phyloP scores from a whole-genome alignment of 1,140 invertebrate genomes.

The Papilio polytes region DNA sequence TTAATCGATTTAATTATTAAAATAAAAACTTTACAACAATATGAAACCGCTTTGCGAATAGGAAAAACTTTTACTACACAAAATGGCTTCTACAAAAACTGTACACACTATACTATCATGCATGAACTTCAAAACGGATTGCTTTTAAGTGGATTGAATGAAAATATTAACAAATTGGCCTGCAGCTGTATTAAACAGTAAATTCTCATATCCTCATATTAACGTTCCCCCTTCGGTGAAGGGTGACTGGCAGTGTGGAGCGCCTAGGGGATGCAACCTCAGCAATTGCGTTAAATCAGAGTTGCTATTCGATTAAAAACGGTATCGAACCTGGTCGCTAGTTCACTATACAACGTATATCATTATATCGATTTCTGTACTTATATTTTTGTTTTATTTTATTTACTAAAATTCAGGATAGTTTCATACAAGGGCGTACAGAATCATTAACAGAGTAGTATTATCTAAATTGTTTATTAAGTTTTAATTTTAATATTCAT shows the following conservation, averaged over 20 bases:
- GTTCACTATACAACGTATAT: neutral
- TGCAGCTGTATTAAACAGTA: constrained; percentile 81
- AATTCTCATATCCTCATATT: constrained; percentile 83
- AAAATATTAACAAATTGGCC: constrained; percentile 83
- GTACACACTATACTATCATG: constrained; percentile 32
- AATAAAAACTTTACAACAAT: neutral
- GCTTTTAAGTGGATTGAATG: constrained; percentile 81
- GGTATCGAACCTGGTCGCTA: constrained; percentile 43
- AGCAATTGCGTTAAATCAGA: constrained; percentile 79
- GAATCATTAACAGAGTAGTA: too few relatives aligned
- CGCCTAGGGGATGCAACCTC: constrained; percentile 75
- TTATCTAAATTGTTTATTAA: too few relatives aligned
- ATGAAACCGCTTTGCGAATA: constrained; percentile 10
- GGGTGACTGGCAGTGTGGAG: constrained; percentile 68
- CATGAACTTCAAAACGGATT: constrained; percentile 49
- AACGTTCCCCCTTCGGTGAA: constrained; percentile 74
- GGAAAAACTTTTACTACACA: neutral
- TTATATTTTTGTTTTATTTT: neutral
- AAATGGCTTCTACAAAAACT: constrained; percentile 12
- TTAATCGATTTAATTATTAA: neutral
- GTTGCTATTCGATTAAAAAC: constrained; percentile 73
- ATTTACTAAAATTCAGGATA: neutral
- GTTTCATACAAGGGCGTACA: neutral
- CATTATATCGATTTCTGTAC: neutral
- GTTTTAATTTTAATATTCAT: too few relatives aligned